Evolutionary conservation across 2,797 vertebrate genomes (phyloP).

Genomic region (Argyrosomus regius): DNA sequence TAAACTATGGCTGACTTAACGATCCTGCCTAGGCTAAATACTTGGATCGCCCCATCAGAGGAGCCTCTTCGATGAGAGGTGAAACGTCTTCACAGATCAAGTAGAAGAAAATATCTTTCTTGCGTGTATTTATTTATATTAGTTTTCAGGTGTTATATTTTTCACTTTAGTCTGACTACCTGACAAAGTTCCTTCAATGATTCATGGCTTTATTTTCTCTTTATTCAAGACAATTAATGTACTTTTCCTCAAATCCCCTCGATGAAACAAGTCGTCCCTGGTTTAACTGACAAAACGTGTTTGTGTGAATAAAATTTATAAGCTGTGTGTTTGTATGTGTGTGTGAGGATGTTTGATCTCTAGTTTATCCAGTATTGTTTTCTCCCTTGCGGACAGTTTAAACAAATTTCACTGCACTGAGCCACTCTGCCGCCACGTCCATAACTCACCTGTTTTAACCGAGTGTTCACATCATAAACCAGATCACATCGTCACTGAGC

Average conservation of each 20-base stretch:
- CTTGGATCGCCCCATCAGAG: no score
- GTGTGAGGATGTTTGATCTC: slow-evolving; percentile 6
- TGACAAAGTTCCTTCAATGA: neutral
- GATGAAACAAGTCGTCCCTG: slow-evolving; percentile 6
- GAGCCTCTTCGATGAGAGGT: no score
- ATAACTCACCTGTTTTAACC: slow-evolving; percentile 16
- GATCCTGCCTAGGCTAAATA: no score
- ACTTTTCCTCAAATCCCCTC: neutral
- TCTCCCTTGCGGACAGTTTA: neutral
- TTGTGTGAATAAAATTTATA: slow-evolving; percentile 10
- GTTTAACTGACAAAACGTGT: slow-evolving; percentile 34
- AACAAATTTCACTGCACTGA: slow-evolving; percentile 30
- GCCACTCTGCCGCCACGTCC: slow-evolving; percentile 21
- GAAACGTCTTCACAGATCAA: no score
- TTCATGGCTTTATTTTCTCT: neutral
- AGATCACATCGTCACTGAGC: neutral
- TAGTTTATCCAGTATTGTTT: neutral
- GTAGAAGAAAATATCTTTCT: neutral
- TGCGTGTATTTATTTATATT: neutral
- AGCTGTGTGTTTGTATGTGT: slow-evolving; percentile 5
- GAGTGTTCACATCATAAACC: neutral
- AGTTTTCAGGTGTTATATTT: neutral
- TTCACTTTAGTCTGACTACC: neutral
- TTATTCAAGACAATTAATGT: neutral
- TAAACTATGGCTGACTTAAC: no score